phyloP scores from a whole-genome alignment of 2,113 vertebrate species.

The Condylura cristata region DNA sequence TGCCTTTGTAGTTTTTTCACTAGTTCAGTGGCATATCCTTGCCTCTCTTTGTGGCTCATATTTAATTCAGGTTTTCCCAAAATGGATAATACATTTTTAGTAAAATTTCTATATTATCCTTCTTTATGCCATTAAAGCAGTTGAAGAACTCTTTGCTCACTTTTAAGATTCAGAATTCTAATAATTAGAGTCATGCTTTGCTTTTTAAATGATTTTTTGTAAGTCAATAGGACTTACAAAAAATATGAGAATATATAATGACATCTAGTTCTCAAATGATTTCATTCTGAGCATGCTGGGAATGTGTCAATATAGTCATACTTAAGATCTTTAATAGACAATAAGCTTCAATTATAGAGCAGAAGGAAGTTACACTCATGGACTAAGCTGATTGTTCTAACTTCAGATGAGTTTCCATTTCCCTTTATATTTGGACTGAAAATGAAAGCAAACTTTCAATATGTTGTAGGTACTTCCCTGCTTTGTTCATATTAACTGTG shows the following conservation, averaged over 20 bases:
- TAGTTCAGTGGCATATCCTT: not conserved
- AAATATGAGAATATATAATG: not conserved
- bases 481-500: not conserved
- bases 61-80: constrained; percentile 37
- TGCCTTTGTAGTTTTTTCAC: not conserved
- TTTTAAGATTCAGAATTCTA: constrained; percentile 43
- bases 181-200: not conserved
- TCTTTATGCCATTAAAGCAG: not conserved
- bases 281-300: constrained; percentile 13
- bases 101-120: not conserved
- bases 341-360: not conserved
- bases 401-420: constrained; percentile 10
- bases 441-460: constrained; percentile 9
- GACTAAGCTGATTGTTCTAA: not conserved
- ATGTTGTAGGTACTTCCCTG: not conserved
- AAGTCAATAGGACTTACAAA: no score
- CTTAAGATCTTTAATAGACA: not conserved
- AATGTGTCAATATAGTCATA: constrained; percentile 28
- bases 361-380: not conserved
- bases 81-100: not conserved
- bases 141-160: constrained; percentile 17
- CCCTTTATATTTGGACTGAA: not conserved
- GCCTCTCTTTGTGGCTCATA: not conserved
- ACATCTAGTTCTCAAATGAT: constrained; percentile 29
- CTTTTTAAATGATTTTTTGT: not conserved